Percentiles rank a stretch among this genome's conserved stretches.
phyloP scores from a whole-genome alignment of 1,140 invertebrate species.

The Hormaphis cornu region DNA sequence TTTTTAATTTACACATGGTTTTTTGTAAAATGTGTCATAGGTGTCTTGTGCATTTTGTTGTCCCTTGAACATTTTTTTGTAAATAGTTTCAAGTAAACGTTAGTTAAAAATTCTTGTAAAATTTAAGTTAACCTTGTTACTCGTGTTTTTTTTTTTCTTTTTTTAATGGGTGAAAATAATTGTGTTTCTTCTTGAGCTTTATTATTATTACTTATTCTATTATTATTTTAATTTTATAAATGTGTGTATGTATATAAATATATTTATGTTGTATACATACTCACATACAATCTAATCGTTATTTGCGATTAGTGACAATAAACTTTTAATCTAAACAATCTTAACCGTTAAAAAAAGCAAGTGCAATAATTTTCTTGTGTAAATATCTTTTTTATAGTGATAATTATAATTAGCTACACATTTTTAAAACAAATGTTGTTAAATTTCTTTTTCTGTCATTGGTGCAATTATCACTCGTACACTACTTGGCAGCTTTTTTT shows the following conservation, averaged over 20 bases:
- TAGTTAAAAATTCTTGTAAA: constrained; percentile 30
- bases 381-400: constrained; percentile 12
- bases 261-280: constrained; percentile 13
- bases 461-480: constrained; percentile 28
- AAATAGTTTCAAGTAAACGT: constrained; percentile 27
- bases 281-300: constrained; percentile 15
- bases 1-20: constrained; percentile 21
- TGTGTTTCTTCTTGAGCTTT: constrained; percentile 31
- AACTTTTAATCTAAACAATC: constrained; percentile 30
- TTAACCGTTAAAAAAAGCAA: constrained; percentile 31
- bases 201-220: constrained; percentile 14
- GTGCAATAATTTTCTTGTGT: constrained; percentile 30
- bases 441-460: constrained; percentile 24
- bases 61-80: constrained; percentile 29
- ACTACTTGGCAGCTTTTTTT: constrained; percentile 19
- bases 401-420: constrained; percentile 27
- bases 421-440: constrained; percentile 16
- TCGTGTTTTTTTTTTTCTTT: constrained; percentile 26
- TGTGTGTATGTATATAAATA: background rate
- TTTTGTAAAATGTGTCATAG: constrained; percentile 30
- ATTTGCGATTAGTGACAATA: constrained; percentile 27
- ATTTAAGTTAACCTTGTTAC: constrained; percentile 31
- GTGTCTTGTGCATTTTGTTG: constrained; percentile 30
- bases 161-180: constrained; percentile 17
- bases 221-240: background rate